Base-by-base conservation (phyloP, 2,113 vertebrate species). In the Crotalus horridus region DNA sequence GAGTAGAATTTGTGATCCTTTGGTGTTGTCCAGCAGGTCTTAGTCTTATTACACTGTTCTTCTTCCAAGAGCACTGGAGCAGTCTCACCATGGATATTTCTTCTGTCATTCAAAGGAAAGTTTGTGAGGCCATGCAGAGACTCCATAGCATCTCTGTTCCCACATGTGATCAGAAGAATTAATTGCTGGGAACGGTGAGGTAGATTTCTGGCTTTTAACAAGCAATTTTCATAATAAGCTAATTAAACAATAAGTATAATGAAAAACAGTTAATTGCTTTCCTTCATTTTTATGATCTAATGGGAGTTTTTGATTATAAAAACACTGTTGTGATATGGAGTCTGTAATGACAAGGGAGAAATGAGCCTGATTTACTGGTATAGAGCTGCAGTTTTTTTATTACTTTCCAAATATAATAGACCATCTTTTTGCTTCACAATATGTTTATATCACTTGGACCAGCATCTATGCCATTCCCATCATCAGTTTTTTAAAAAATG, bases 191-290 rank as follows among this genome's bases (percentile, higher is more conserved):
- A 85, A 58, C 15, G 5, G 33, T 59, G 90, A 91, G 92, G 92
- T 87, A 85, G 39, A 15, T 20, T 96, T 90, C 88, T 95, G 93
- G 88, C 55, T 95, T 87, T 96, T 96, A 93, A 91, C 1, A 86
- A 96, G 85, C 43, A 93, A 24, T 91, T 59, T 90, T 94, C n/a
- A 58, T 95, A 93, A 96, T 97, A 94, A 92, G 93, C 59, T 93
- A 91, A 96, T 96, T 95, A 96, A 93, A 95, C 92, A 64, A 92
- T 97, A 97, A 95, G 87, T 95, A 89, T 90, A 88, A 88, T 90
- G 90, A 81, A 93, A 92, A 93, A 88, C 54, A 93, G 69, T 93
- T 95, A 96, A 95, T 90, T 95, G 91, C 92, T 93, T 94, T 94
- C 87, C 95, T 96, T 94, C 48, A 85, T 96, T 96, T 96, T 94